These are phyloP conservation scores for Temnothorax unifasciatus DNA, from an alignment of 2,888 invertebrate genomes.

Conservation along the genomic window DNA sequence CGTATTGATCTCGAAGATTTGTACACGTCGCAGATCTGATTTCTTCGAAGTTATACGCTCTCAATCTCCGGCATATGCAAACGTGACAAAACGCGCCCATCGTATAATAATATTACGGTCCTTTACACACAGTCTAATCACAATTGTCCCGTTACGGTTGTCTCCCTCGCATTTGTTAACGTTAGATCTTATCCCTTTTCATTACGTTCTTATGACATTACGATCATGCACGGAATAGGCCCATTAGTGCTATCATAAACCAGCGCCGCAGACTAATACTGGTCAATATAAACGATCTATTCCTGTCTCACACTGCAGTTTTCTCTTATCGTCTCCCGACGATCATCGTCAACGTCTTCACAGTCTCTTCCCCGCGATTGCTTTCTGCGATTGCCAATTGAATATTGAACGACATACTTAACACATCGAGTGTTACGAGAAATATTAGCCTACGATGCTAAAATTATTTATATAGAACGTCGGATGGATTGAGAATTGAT, in stretches of 20 bases:
- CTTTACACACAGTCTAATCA: not conserved
- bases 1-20: not conserved
- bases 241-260: conserved; percentile 41
- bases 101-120: not conserved
- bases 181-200: conserved; percentile 30
- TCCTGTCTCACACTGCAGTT: not conserved
- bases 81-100: not conserved
- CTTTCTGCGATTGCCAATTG: conserved; percentile 22
- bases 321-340: conserved; percentile 24
- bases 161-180: conserved; percentile 12
- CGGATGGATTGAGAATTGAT: not conserved
- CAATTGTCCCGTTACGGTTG: conserved; percentile 19
- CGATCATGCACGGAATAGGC: conserved; percentile 4
- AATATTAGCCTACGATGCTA: not conserved
- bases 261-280: conserved; percentile 16
- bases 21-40: not conserved
- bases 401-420: conserved; percentile 9
- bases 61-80: not conserved
- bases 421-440: conserved; percentile 6
- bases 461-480: conserved; percentile 21
- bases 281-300: conserved; percentile 41
- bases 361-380: conserved; percentile 2
- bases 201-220: conserved; percentile 15
- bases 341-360: not conserved
- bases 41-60: not conserved